Conservation (phyloP, 2,113 vertebrate genomes). For the Tenrec ecaudatus region DNA sequence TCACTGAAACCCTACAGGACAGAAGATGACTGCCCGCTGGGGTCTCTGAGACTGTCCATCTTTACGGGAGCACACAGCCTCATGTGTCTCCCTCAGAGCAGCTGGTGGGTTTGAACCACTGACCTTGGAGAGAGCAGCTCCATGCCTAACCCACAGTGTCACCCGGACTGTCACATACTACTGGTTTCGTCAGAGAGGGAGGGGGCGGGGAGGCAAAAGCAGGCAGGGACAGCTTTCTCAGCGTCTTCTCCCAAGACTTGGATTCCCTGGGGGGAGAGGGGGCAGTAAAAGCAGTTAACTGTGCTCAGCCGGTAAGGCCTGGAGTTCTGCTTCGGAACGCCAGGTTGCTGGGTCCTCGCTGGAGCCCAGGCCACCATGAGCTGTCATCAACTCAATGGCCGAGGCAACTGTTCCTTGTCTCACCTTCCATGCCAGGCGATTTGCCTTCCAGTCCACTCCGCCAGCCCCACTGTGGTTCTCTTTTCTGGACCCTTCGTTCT, state of each 20-base stretch:
- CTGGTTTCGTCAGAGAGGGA: not conserved
- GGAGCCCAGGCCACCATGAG: not conserved
- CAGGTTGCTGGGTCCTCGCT: not conserved
- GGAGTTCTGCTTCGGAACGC: not conserved
- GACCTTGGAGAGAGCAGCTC: too few relatives aligned
- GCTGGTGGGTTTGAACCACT: too few relatives aligned
- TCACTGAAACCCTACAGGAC: too few relatives aligned
- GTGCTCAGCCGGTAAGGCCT: not conserved
- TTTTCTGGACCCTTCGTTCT: too few relatives aligned
- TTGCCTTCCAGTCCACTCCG: too few relatives aligned
- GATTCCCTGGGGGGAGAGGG: not conserved
- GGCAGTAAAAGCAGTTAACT: not conserved
- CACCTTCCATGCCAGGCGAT: not conserved
- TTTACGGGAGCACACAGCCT: too few relatives aligned
- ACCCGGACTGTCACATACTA: too few relatives aligned
- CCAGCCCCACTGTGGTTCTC: too few relatives aligned
- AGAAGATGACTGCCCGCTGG: too few relatives aligned
- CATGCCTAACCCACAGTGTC: too few relatives aligned
- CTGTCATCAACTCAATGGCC: not conserved
- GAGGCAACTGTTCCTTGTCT: not conserved
- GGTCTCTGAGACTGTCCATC: too few relatives aligned
- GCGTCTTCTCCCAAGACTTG: not conserved
- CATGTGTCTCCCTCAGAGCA: too few relatives aligned
- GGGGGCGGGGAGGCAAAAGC: not conserved
- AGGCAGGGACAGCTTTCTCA: not conserved